Conservation (phyloP, 2,888 invertebrate genomes). For the Hirudinaria manillensis region DNA sequence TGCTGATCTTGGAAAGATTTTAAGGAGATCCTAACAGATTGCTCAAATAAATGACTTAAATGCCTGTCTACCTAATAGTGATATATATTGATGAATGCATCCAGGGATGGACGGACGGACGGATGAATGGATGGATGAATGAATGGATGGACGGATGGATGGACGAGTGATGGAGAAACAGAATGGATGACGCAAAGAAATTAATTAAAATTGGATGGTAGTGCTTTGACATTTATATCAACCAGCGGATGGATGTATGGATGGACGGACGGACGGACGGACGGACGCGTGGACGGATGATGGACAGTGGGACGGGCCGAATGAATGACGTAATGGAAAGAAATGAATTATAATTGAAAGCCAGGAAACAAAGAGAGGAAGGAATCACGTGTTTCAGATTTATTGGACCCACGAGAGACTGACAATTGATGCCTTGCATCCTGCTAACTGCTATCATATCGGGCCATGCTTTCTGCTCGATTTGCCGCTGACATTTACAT, state of each 20-base stretch:
- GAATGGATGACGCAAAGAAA: constrained; percentile 9
- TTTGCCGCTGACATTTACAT: constrained; percentile 25
- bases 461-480: constrained; percentile 24
- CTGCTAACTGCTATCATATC: constrained; percentile 27
- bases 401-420: constrained; percentile 18
- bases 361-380: constrained; percentile 3
- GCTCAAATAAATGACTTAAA: too few relatives aligned
- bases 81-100: not conserved
- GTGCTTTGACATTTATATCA: not conserved
- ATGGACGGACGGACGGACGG: not conserved
- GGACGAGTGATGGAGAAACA: not conserved
- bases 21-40: too few relatives aligned
- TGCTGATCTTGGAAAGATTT: too few relatives aligned
- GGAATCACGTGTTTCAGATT: constrained; percentile 18
- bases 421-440: constrained; percentile 24
- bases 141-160: not conserved
- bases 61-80: not conserved
- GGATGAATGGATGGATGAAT: not conserved
- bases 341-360: constrained; percentile 11
- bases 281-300: not conserved
- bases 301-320: not conserved
- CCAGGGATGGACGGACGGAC: not conserved
- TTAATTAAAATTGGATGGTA: not conserved
- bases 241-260: not conserved
- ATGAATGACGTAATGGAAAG: too few relatives aligned